Conservation (phyloP, 2,113 vertebrate species). For the Planiliza haematocheilus region DNA sequence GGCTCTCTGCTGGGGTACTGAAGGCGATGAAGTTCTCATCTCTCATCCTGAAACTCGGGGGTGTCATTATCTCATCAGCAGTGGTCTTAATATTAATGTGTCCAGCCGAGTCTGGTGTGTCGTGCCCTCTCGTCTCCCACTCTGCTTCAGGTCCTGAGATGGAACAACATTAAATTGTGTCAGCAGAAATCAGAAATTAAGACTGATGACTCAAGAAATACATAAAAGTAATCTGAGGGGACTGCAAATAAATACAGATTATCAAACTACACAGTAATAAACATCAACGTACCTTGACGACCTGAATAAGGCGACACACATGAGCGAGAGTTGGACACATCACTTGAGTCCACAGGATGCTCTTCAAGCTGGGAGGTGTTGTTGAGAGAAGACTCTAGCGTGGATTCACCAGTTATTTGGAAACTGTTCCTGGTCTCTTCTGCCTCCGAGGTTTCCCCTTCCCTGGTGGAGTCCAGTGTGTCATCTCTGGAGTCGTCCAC, state of each 20-base stretch:
- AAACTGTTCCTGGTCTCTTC: slow-evolving; percentile 56
- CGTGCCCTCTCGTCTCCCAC: slow-evolving; percentile 44
- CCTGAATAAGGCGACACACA: slow-evolving; percentile 28
- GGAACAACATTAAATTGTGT: neutral
- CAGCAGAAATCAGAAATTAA: neutral
- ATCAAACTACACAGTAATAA: neutral
- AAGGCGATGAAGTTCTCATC: slow-evolving; percentile 69
- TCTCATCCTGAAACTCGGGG: slow-evolving; percentile 63
- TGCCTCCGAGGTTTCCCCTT: slow-evolving; percentile 50
- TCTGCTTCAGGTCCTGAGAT: slow-evolving; percentile 55
- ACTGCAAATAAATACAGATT: neutral
- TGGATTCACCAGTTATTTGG: slow-evolving; percentile 55
- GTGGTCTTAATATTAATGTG: slow-evolving; percentile 46
- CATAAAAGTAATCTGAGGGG: neutral
- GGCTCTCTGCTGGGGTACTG: slow-evolving; percentile 67
- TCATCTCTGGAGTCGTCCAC: slow-evolving; percentile 61
- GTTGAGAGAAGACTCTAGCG: slow-evolving; percentile 69
- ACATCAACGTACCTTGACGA: slow-evolving; percentile 51
- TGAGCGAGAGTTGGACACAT: slow-evolving; percentile 26
- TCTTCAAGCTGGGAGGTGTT: slow-evolving; percentile 60
- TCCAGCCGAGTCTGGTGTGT: slow-evolving; percentile 66
- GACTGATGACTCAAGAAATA: neutral
- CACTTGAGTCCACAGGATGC: slow-evolving; percentile 33
- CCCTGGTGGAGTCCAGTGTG: slow-evolving; percentile 54
- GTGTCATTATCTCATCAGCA: slow-evolving; percentile 53